Evolutionary conservation across 2,888 invertebrate genomes (phyloP).

Genomic region (Cactoblastis cactorum): DNA sequence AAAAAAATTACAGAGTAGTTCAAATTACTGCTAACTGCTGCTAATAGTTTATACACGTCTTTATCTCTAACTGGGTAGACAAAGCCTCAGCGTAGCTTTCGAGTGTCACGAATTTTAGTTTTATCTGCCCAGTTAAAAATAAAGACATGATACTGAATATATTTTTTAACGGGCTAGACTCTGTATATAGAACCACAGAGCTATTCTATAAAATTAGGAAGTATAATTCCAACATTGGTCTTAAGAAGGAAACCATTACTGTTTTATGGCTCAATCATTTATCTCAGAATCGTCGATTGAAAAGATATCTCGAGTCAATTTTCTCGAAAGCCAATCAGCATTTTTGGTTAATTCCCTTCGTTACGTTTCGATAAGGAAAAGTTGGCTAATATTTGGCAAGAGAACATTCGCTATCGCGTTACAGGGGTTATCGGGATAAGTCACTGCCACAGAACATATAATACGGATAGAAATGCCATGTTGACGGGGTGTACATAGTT

Average conservation of each 20-base stretch:
- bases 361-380: not conserved
- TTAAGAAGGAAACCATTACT: not conserved
- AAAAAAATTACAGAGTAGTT: no score
- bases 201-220: not conserved
- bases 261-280: not conserved
- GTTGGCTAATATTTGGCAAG: not conserved
- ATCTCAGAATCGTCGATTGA: not conserved
- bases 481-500: not conserved
- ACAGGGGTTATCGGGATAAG: conserved; percentile 2
- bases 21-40: no score
- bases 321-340: not conserved
- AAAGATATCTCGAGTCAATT: conserved; percentile 1
- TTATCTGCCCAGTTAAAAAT: no score
- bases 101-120: no score
- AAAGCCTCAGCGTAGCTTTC: no score
- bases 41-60: no score
- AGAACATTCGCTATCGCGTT: not conserved
- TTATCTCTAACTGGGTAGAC: no score
- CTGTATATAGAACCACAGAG: no score
- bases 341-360: conserved; percentile 1
- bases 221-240: conserved; percentile 2
- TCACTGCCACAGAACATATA: not conserved
- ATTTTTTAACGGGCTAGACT: no score
- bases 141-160: no score
- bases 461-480: not conserved